phyloP scores from a whole-genome alignment of 2,888 invertebrate genomes.

The Campoplex nolae region DNA sequence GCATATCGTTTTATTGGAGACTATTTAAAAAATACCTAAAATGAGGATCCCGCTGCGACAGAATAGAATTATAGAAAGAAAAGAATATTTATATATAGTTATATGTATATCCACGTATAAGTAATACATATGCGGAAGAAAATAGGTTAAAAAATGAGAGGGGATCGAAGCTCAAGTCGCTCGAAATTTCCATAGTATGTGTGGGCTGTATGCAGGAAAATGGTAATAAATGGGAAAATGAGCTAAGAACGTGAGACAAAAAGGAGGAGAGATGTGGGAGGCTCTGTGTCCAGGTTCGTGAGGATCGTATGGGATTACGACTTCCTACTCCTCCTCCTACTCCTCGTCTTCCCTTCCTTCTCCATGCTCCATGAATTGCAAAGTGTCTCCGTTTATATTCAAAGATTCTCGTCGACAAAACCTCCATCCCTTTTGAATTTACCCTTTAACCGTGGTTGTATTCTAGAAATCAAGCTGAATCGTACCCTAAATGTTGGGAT shows the following conservation, averaged over 20 bases:
- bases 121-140: not conserved
- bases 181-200: constrained; percentile 47
- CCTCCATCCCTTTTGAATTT: constrained; percentile 49
- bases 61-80: not conserved
- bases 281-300: constrained; percentile 60
- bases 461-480: constrained; percentile 28
- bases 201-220: constrained; percentile 44
- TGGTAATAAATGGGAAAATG: constrained; percentile 58
- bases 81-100: not conserved
- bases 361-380: constrained; percentile 71
- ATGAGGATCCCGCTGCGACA: not conserved
- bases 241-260: constrained; percentile 50
- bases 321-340: constrained; percentile 38
- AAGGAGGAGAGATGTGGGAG: constrained; percentile 34
- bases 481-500: not conserved
- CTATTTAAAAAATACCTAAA: not conserved
- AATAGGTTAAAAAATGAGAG: constrained; percentile 13
- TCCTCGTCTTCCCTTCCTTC: not conserved
- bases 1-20: not conserved
- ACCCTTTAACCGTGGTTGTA: constrained; percentile 16
- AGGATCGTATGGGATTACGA: constrained; percentile 71
- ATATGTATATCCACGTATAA: not conserved
- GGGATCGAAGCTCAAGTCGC: constrained; percentile 36
- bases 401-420: constrained; percentile 71
- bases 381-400: constrained; percentile 72